Evolutionary conservation across 2,888 invertebrate species (phyloP), one percentile per base, ranked within the genome.

Genomic region (Neoscelio sp.): DNA sequence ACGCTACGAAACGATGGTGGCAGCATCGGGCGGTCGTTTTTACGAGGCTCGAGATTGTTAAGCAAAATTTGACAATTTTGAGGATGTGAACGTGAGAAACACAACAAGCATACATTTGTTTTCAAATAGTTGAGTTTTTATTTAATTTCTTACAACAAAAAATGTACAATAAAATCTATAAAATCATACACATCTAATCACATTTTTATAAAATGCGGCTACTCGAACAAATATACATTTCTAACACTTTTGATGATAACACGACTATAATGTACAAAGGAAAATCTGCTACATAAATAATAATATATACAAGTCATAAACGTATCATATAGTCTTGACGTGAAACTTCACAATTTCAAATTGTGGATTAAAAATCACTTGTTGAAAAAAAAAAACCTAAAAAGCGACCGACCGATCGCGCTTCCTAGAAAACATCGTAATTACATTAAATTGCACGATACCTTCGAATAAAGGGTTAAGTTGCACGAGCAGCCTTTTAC

Each of bases 391-490:
- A 54, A 67, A 62, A 50, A 64, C 48, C 56, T 46, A 68, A 74
- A 68, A 78, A 62, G 64, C 74, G 80, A 73, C 80, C 75, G 73
- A 78, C 79, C 82, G 80, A 80, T 62, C 83, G 80, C 65, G 75
- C 78, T 80, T 79, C 60, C 78, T 79, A 80, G 75, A 83, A 85
- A 84, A 83, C 80, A 80, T 81, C 75, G 80, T 82, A 79, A 82
- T 85, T 80, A 80, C 73, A 56, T 80, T 82, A 82, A 87, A 88
- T 88, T 88, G 87, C 87, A 88, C 87, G 85, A 87, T 87, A 87
- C 84, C 82, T 82, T 84, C 82, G 81, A 85, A 79, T 80, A 80
- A 78, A 68, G 77, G 77, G 77, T 74, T 81, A 78, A 81, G 70
- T 71, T 81, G 74, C 70, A 68, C 71, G 71, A 79, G 75, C 60